A percentile compares a stretch with the other conserved stretches of the same genome.
These are phyloP conservation scores for Excalfactoria chinensis DNA, from an alignment of 2,113 vertebrate species.

Conservation along the genomic window DNA sequence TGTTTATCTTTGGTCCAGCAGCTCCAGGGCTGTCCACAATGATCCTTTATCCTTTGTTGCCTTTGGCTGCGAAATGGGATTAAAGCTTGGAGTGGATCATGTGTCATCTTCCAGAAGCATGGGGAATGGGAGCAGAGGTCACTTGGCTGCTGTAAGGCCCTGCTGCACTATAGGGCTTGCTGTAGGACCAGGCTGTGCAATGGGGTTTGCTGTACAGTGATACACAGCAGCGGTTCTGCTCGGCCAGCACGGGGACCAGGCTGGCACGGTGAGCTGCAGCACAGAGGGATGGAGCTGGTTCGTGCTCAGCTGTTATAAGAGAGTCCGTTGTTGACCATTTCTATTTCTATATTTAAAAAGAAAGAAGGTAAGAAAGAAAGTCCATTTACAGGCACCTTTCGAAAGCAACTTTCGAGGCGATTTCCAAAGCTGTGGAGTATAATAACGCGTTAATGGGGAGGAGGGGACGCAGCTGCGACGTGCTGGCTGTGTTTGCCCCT, in stretches of 20 bases:
- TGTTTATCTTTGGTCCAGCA: constrained; percentile 16
- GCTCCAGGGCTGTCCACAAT: not conserved
- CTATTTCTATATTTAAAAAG: not conserved
- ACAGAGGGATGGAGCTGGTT: not conserved
- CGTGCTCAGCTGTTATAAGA: not conserved
- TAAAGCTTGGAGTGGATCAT: rapidly evolving
- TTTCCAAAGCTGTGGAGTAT: not conserved
- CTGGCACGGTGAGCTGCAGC: rapidly evolving
- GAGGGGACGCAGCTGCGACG: not conserved
- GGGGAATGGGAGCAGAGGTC: not conserved
- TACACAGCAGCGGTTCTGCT: not conserved
- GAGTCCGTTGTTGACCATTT: not conserved
- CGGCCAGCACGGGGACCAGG: not conserved
- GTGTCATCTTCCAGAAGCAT: not conserved
- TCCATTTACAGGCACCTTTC: not conserved
- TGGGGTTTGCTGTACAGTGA: not conserved
- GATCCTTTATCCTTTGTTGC: not conserved
- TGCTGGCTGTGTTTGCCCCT: not conserved
- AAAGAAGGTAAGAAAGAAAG: not conserved
- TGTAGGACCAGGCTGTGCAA: not conserved
- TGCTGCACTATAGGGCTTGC: rapidly evolving
- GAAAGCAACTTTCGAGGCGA: not conserved
- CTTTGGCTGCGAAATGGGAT: not conserved
- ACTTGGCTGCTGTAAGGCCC: not conserved
- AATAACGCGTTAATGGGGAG: not conserved